A percentile compares a stretch with the other conserved stretches of the same genome.
These are phyloP conservation scores for Bradypodion ventrale DNA, from an alignment of 2,797 vertebrate species.

Conservation along the genomic window DNA sequence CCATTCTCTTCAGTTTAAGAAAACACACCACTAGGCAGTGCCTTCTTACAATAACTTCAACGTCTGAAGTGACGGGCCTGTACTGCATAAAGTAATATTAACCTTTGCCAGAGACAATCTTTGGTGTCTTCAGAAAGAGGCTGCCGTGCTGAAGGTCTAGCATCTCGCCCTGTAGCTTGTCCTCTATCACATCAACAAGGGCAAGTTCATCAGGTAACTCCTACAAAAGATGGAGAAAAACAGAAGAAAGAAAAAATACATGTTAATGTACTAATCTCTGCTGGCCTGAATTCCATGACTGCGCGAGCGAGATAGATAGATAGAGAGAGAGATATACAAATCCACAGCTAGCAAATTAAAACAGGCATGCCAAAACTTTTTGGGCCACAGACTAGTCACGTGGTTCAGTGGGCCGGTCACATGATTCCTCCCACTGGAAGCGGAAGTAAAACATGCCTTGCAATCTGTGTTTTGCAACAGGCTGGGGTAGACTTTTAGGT, in stretches of 20 bases:
- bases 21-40: background rate
- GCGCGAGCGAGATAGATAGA: no score
- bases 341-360: background rate
- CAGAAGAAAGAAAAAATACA: background rate
- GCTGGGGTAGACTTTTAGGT: no score
- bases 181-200: constrained; percentile 96
- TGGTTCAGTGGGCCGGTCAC: no score
- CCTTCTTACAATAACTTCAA: background rate
- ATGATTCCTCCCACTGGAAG: no score
- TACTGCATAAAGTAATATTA: constrained; percentile 40
- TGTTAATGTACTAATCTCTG: background rate
- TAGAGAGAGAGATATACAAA: no score
- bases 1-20: background rate
- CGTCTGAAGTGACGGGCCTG: background rate
- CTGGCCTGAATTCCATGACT: background rate
- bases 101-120: constrained; percentile 95
- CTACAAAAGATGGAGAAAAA: constrained; percentile 69
- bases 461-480: no score
- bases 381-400: no score
- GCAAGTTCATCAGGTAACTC: constrained; percentile 93
- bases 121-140: constrained; percentile 92
- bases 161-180: constrained; percentile 95
- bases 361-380: no score
- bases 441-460: no score
- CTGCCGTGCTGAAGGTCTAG: constrained; percentile 97